Base-by-base conservation (phyloP, 2,113 vertebrate genomes). In the Chrysochloris asiatica region DNA sequence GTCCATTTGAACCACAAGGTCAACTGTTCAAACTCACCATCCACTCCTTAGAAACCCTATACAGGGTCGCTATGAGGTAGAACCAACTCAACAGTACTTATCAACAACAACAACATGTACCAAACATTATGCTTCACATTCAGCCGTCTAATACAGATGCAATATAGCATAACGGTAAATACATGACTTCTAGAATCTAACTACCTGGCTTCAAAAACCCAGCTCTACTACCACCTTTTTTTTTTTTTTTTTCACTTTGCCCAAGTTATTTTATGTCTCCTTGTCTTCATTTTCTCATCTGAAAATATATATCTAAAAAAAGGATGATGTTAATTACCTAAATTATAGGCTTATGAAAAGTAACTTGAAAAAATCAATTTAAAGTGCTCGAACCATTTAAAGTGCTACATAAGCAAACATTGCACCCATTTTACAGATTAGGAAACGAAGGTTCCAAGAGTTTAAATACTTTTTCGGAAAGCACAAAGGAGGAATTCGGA, bases 231-330 rank as follows among this genome's bases (percentile, higher is more conserved):
- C 17, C 85, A 4, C 30, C 28, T 16, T 33, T 12, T 11, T 33
- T 63, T 6, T 82, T 78, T n/a, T 56, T 56, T 71, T 56, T 65
- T 17, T 81, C 47, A 89, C 36, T 6, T 33, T 79, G 36, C 56
- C 56, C 86, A 94, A 82, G 12, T 90, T 48, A 54, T n/a, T n/a
- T n/a, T n/a, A n/a, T n/a, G n/a, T n/a, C n/a, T n/a, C n/a, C 28
- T 76, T 91, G 50, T 83, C 67, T 4, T 81, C 76, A 43, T 91
- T 92, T 87, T 86, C 71, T 86, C 85, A 86, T 73, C 84, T 93
- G 72, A 89, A 73, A 92, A 85, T 86, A 84, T 26, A 28, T n/a
- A n/a, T n/a, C n/a, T n/a, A n/a, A n/a, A n/a, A 10, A 2, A 43
- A 65, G 54, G 19, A 75, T 90, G 48, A 82, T 87, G 30, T 50